These are phyloP conservation scores for Ctenomys sociabilis DNA, from an alignment of 2,113 vertebrate species.

Conservation along the genomic window DNA sequence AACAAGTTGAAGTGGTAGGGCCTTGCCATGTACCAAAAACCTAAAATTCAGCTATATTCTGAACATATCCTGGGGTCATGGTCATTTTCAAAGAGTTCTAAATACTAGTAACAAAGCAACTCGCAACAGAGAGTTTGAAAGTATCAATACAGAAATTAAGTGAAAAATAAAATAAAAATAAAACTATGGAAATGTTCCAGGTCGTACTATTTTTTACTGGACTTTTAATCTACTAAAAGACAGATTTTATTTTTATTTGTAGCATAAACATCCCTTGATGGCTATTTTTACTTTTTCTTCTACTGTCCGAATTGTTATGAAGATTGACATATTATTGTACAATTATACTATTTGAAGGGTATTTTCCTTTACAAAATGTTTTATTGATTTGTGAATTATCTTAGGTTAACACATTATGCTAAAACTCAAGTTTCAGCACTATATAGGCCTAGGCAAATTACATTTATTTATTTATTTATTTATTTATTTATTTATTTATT, in stretches of 20 bases:
- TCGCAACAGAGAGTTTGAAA: neutral
- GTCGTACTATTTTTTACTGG: neutral
- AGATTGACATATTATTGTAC: neutral
- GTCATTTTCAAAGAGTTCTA: neutral
- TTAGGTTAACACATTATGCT: neutral
- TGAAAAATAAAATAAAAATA: neutral
- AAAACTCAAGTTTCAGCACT: neutral
- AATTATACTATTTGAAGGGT: slow-evolving; percentile 42
- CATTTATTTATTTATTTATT: no score
- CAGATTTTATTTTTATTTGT: neutral
- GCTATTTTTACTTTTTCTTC: neutral
- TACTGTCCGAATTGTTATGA: neutral
- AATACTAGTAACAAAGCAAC: neutral
- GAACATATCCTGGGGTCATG: neutral
- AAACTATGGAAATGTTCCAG: neutral
- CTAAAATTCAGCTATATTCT: neutral
- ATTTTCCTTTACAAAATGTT: slow-evolving; percentile 42
- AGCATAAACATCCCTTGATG: neutral
- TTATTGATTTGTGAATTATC: slow-evolving; percentile 7
- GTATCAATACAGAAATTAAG: neutral
- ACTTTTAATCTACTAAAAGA: neutral
- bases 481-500: no score
- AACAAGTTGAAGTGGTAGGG: neutral
- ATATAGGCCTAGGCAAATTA: neutral
- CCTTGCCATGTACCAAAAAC: neutral